phyloP scores from a whole-genome alignment of 2,888 invertebrate genomes.

The Pristionchus exspectatus region DNA sequence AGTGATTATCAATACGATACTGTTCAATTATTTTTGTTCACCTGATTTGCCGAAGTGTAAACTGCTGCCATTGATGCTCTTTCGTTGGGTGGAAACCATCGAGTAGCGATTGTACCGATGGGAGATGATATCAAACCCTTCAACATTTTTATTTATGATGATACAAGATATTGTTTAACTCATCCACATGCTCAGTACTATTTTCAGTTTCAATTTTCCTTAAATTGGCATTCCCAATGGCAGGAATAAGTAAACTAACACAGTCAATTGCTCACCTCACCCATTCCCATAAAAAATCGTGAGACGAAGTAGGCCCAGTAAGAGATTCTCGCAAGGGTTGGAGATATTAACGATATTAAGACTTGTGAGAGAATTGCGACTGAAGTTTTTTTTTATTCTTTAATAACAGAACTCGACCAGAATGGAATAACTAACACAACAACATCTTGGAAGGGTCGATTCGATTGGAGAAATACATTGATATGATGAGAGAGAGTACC shows the following conservation, averaged over 20 bases:
- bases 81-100: conserved; percentile 52
- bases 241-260: not conserved
- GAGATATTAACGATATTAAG: conserved; percentile 45
- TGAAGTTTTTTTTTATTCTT: conserved; percentile 28
- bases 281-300: conserved; percentile 31
- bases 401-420: too few relatives aligned
- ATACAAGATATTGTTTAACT: too few relatives aligned
- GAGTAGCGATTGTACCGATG: conserved; percentile 6
- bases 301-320: conserved; percentile 53
- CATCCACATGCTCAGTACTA: too few relatives aligned
- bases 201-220: too few relatives aligned
- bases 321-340: conserved; percentile 40
- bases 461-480: conserved; percentile 45
- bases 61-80: conserved; percentile 44
- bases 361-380: conserved; percentile 51
- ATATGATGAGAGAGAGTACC: conserved; percentile 42
- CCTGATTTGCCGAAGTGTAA: conserved; percentile 49
- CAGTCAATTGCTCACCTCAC: not conserved
- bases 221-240: not conserved
- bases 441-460: conserved; percentile 44
- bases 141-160: too few relatives aligned
- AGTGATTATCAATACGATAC: not conserved
- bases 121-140: conserved; percentile 50
- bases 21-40: not conserved
- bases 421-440: conserved; percentile 1